These are phyloP conservation scores for Phrynosoma platyrhinos DNA, from an alignment of 2,113 vertebrate genomes.

Conservation along the genomic window DNA sequence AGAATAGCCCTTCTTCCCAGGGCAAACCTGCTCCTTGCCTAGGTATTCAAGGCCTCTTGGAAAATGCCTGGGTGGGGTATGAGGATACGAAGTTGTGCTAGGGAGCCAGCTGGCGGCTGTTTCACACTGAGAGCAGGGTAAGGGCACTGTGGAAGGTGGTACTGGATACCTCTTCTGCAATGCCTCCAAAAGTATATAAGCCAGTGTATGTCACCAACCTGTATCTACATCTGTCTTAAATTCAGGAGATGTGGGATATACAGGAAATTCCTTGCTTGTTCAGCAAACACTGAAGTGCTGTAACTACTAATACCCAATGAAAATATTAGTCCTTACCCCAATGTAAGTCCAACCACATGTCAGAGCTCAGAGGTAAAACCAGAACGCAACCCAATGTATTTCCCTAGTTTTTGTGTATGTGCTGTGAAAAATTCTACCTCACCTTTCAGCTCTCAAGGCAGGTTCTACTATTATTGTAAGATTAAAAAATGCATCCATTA, in stretches of 20 bases:
- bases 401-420: no score
- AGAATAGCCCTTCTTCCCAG: no score
- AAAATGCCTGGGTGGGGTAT: neutral
- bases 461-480: neutral
- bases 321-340: neutral
- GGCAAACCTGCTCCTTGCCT: no score
- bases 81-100: no score
- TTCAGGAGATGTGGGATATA: neutral
- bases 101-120: no score
- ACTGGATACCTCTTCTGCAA: no score
- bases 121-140: no score
- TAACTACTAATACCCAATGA: neutral
- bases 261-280: neutral
- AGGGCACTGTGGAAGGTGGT: no score
- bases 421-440: neutral
- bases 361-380: neutral
- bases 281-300: neutral
- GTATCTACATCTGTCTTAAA: neutral
- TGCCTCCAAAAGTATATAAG: no score
- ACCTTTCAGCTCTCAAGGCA: neutral
- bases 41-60: no score
- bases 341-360: neutral
- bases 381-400: no score
- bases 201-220: no score
- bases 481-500: neutral